phyloP scores from a whole-genome alignment of 2,888 invertebrate species.

The Tribolium freemani region DNA sequence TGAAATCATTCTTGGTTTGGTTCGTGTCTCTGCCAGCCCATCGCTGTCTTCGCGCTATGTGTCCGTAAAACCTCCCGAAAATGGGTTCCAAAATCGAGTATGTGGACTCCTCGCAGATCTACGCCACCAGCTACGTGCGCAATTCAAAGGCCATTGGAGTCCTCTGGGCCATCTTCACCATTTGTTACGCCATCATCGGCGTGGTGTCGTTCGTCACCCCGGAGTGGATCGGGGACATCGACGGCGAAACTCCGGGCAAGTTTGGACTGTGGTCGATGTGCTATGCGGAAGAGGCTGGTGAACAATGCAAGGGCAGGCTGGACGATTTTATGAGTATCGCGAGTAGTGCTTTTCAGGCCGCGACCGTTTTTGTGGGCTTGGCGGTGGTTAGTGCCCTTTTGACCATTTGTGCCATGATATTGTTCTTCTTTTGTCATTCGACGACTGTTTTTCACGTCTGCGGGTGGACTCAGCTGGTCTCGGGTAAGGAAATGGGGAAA shows the following conservation, averaged over 20 bases:
- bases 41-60: conserved; percentile 40
- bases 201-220: conserved; percentile 96
- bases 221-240: conserved; percentile 84
- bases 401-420: conserved; percentile 89
- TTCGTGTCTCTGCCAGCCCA: conserved; percentile 5
- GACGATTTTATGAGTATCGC: conserved; percentile 85
- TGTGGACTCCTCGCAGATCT: conserved; percentile 91
- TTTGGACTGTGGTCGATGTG: conserved; percentile 95
- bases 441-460: conserved; percentile 94
- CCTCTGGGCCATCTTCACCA: conserved; percentile 97
- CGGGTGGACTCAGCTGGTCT: conserved; percentile 95
- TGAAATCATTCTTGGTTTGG: conserved; percentile 30
- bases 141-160: conserved; percentile 97
- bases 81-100: conserved; percentile 95
- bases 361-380: conserved; percentile 90
- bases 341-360: conserved; percentile 85
- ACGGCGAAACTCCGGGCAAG: conserved; percentile 89
- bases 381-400: conserved; percentile 88
- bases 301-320: conserved; percentile 87
- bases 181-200: conserved; percentile 96
- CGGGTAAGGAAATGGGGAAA: conserved; percentile 86
- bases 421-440: conserved; percentile 94
- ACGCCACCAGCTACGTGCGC: conserved; percentile 91
- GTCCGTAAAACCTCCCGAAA: conserved; percentile 51
- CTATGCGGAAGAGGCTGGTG: conserved; percentile 81